Base-by-base conservation (phyloP, 2,888 invertebrate species). In the Busseola fusca region DNA sequence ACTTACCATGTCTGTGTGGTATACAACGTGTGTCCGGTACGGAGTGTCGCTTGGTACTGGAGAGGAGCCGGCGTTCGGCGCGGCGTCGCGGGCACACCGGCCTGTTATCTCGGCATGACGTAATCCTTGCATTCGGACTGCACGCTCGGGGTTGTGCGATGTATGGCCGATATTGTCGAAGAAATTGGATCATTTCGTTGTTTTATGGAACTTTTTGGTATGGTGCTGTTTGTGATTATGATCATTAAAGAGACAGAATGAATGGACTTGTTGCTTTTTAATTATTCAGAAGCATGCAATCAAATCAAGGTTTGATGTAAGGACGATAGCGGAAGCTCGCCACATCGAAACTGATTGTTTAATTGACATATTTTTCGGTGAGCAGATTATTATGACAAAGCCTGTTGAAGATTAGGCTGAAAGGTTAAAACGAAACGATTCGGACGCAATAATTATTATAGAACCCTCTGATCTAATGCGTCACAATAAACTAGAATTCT, bases 61-160 rank as follows among this genome's bases (percentile, higher is more conserved):
- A n/a, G n/a, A n/a, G n/a, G n/a, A 69, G 65, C 27, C n/a, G 50
- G 48, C 58, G 57, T 27, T 18, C 30, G 34, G n/a, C 52, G 45
- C 64, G 64, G 45, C 70, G 62, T 68, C 77, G 82, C 78, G 60
- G 74, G 70, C 76, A 81, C 74, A 76, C 84, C 80, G 78, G 72
- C 76, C 74, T 79, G 83, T 92, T 92, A 92, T 92, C 92, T 86
- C 67, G 65, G 12, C 79, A 84, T 92, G 92, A 92, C 92, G 92
- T 89, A 91, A 92, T 81, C 78, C 84, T 84, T 91, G 91, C 91
- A 91, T 89, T 88, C 86, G 87, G 88, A 80, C 83, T 90, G 89
- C 90, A 87, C 87, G 86, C 85, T 69, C 68, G 68, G 63, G 63
- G 59, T 68, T 77, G 75, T 62, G 70, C 75, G 74, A 72, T 68